These are phyloP conservation scores for Siniperca obscura DNA, from an alignment of 2,797 vertebrate genomes.

Conservation along the genomic window DNA sequence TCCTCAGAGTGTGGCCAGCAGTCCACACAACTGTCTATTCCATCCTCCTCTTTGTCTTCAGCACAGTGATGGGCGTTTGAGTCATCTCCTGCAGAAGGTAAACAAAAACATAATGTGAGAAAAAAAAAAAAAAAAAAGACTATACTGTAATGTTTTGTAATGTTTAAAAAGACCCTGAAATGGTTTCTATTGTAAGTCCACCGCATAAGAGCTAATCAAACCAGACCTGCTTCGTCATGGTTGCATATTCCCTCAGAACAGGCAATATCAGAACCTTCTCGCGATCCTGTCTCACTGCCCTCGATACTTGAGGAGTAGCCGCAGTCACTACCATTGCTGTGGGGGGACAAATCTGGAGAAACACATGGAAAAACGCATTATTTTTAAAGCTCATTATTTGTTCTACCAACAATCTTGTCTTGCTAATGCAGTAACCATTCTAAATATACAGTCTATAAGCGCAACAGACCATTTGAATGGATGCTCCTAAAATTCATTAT, in stretches of 20 bases:
- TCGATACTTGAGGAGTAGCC: slow-evolving; percentile 98
- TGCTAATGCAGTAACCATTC: not conserved
- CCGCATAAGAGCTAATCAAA: slow-evolving; percentile 11
- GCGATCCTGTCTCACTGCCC: slow-evolving; percentile 93
- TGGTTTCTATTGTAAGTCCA: not conserved
- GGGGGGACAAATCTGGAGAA: slow-evolving; percentile 88
- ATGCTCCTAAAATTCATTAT: not conserved
- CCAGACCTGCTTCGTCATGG: slow-evolving; percentile 93
- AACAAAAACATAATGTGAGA: slow-evolving; percentile 17
- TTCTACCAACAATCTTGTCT: not conserved
- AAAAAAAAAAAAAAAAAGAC: not conserved
- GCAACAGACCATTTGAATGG: not conserved
- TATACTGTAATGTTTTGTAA: not conserved
- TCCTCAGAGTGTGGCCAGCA: slow-evolving; percentile 92
- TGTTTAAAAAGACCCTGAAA: not conserved
- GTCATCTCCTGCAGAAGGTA: slow-evolving; percentile 84
- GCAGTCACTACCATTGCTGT: slow-evolving; percentile 92
- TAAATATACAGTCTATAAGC: not conserved
- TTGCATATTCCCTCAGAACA: slow-evolving; percentile 98
- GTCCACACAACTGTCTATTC: slow-evolving; percentile 91
- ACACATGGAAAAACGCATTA: not conserved
- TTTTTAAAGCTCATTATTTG: no score
- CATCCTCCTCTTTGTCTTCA: slow-evolving; percentile 93
- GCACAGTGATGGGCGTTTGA: slow-evolving; percentile 87
- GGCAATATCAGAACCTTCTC: slow-evolving; percentile 94